These are phyloP conservation scores for Lota lota DNA, from an alignment of 2,113 vertebrate species.

Conservation along the genomic window DNA sequence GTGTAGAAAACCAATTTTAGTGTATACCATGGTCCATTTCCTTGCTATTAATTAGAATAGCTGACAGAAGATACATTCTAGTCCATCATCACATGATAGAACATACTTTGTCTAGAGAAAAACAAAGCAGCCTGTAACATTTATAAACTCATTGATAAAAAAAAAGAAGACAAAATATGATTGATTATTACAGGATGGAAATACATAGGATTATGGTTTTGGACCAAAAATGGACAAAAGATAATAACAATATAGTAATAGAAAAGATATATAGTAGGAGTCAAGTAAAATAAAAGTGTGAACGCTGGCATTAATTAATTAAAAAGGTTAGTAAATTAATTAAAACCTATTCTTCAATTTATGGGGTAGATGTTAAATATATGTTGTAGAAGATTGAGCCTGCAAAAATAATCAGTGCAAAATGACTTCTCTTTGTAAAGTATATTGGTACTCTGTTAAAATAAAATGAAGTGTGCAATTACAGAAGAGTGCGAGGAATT, in stretches of 20 bases:
- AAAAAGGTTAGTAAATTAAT: too few species aligned
- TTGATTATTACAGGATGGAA: conserved; percentile 37
- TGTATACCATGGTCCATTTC: conserved; percentile 6
- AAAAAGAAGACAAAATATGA: conserved; percentile 28
- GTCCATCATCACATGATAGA: conserved; percentile 1
- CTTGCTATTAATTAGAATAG: not conserved
- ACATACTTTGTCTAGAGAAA: not conserved
- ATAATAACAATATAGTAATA: not conserved
- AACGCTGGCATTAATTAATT: too few species aligned
- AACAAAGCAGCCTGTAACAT: too few species aligned
- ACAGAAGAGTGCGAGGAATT: too few species aligned
- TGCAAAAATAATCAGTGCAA: too few species aligned
- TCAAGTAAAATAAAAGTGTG: too few species aligned
- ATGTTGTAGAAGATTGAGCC: too few species aligned
- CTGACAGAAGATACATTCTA: conserved; percentile 15
- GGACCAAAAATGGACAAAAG: conserved; percentile 79
- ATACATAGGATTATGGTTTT: conserved; percentile 25
- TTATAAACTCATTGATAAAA: conserved; percentile 9
- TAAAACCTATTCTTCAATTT: too few species aligned
- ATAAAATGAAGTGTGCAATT: too few species aligned
- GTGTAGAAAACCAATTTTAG: not conserved
- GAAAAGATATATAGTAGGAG: not conserved
- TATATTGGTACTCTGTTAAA: too few species aligned
- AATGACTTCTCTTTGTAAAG: too few species aligned
- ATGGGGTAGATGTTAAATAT: too few species aligned